Evolutionary conservation across 2,888 invertebrate genomes (phyloP), one percentile per base, ranked within the genome.

Genomic region (Adineta ricciae): DNA sequence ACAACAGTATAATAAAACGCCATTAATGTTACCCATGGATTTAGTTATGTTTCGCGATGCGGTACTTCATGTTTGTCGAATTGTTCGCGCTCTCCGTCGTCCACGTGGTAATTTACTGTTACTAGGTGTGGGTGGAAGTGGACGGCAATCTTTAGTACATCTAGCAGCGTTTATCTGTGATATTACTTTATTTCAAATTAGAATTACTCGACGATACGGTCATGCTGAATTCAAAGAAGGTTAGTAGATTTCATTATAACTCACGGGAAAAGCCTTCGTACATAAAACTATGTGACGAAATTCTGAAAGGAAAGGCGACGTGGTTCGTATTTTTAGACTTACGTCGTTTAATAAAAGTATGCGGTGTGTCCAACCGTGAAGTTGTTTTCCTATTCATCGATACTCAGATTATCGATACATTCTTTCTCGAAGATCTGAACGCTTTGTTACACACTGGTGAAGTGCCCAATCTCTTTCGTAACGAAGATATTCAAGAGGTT

Each of bases 391-490:
- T 96, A 86, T 95, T 96, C 91, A 93, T 93, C 89, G 95, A 95
- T 89, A 94, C 94, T 2, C 95, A 92, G 89, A 93, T 96, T 38
- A 93, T 93, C 0, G 94, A 95, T 87, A 94, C 95, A 88, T 92
- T 93, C 14, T 96, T 96, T 90, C 92, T 96, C 0, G 96, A 96
- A 91, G 94, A 95, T 87, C 93, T 96, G 86, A 96, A 95, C 91
- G 95, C 95, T 89, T 92, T 96, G 90, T 92, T 96, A 86, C 95
- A 94, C 89, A 94, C 94, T 87, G 96, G 95, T 0, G 95, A 96
- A 90, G 93, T 96, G 86, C 93, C 95, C 8, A 95, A 95, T 90
- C 92, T 96, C n/a, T 96, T 93, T 89, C 95, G 95, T 89, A 89
- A 93, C 0, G 95, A 95, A 87, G 96, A 96, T 90, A 94, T 95